phyloP scores from a whole-genome alignment of 2,888 invertebrate genomes.

The Hypselothyrea guttata region DNA sequence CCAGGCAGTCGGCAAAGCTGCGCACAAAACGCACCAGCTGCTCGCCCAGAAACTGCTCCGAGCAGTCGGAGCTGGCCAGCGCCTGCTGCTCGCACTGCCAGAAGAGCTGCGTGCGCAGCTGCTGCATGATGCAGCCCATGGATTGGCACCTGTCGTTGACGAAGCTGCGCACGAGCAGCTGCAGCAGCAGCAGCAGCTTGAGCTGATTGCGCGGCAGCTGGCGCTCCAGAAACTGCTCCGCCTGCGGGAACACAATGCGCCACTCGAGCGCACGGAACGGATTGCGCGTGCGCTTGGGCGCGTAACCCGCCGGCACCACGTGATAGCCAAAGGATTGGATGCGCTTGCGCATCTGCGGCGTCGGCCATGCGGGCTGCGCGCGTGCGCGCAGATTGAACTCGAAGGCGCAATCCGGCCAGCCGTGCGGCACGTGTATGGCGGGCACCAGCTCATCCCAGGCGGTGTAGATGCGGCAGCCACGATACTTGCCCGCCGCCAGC shows the following conservation, averaged over 20 bases:
- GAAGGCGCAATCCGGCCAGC: conserved; percentile 88
- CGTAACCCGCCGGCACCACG: conserved; percentile 87
- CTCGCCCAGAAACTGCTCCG: conserved; percentile 88
- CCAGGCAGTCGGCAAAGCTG: conserved; percentile 85
- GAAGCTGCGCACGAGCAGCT: conserved; percentile 88
- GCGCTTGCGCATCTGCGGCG: conserved; percentile 86
- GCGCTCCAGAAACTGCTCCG: conserved; percentile 89
- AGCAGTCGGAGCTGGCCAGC: conserved; percentile 88
- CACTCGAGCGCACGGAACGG: conserved; percentile 88
- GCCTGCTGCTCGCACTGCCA: conserved; percentile 91
- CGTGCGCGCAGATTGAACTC: conserved; percentile 87
- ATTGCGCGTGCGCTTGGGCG: conserved; percentile 85
- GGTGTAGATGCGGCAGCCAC: conserved; percentile 87
- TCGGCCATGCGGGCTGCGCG: conserved; percentile 87
- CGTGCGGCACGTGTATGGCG: conserved; percentile 83
- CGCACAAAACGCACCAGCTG: conserved; percentile 86
- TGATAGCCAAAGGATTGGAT: conserved; percentile 87
- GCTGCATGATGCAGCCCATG: conserved; percentile 86
- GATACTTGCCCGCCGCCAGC: conserved; percentile 84
- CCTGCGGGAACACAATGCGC: conserved; percentile 90
- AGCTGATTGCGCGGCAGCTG: conserved; percentile 88
- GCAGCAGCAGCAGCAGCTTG: conserved; percentile 87
- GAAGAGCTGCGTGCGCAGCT: conserved; percentile 88
- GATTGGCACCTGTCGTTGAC: conserved; percentile 84
- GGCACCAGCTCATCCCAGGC: conserved; percentile 87